Conservation (phyloP, 2,113 vertebrate species). For the Callopanchax toddi region DNA sequence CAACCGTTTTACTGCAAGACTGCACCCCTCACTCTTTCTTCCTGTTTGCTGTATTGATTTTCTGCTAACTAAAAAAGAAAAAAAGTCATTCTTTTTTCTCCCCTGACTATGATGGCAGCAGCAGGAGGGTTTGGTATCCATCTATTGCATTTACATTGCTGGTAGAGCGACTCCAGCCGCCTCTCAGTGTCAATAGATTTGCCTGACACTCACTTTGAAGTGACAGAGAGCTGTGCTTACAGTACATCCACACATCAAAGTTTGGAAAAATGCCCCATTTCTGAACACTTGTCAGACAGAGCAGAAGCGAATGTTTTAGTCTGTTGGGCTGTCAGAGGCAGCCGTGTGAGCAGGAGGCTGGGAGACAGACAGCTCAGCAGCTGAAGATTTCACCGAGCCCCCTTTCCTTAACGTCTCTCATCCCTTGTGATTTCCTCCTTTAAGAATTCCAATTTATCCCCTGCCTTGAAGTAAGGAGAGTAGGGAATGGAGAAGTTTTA, state of each 20-base stretch:
- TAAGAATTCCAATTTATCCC: slow-evolving; percentile 72
- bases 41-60: slow-evolving; percentile 73
- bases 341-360: slow-evolving; percentile 64
- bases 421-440: slow-evolving; percentile 63
- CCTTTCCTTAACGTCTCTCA: slow-evolving; percentile 59
- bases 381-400: slow-evolving; percentile 60
- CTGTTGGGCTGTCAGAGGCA: slow-evolving; percentile 66
- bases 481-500: slow-evolving; percentile 41
- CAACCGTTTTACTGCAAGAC: slow-evolving; percentile 67
- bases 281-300: slow-evolving; percentile 54
- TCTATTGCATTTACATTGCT: slow-evolving; percentile 46
- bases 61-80: slow-evolving; percentile 60
- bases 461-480: slow-evolving; percentile 58
- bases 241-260: slow-evolving; percentile 68
- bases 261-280: slow-evolving; percentile 58
- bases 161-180: slow-evolving; percentile 41
- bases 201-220: slow-evolving; percentile 48
- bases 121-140: slow-evolving; percentile 41
- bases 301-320: slow-evolving; percentile 59
- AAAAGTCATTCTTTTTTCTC: slow-evolving; percentile 44
- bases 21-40: slow-evolving; percentile 50
- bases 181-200: slow-evolving; percentile 46
- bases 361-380: slow-evolving; percentile 67
- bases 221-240: slow-evolving; percentile 56
- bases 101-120: slow-evolving; percentile 45